Conservation (phyloP, 2,797 vertebrate species). For the Choloepus didactylus region DNA sequence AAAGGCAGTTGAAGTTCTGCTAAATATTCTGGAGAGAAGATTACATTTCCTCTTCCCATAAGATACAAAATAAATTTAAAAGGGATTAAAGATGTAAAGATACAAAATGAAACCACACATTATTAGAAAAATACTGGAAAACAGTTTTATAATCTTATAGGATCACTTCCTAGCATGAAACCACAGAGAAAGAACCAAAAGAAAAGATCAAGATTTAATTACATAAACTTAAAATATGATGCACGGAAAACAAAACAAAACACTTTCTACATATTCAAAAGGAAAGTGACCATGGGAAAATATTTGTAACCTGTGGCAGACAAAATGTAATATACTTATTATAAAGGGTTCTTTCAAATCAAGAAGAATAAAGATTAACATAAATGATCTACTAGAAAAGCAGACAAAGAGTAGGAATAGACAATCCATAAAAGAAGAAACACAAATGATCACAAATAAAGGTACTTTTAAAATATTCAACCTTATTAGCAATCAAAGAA, state of each 20-base stretch:
- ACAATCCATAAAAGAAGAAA: not conserved
- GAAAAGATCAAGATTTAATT: not conserved
- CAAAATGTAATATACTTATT: not conserved
- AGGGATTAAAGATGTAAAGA: constrained; percentile 11
- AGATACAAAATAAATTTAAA: constrained; percentile 59
- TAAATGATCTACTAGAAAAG: not conserved
- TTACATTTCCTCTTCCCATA: constrained; percentile 15
- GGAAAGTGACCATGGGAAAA: not conserved
- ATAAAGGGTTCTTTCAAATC: not conserved
- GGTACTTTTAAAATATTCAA: not conserved
- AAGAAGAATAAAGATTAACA: constrained; percentile 8
- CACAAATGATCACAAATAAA: not conserved
- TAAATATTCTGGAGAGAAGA: not conserved
- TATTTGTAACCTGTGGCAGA: not conserved
- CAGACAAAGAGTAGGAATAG: not conserved
- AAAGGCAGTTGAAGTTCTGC: not conserved
- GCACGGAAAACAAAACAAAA: constrained; percentile 8
- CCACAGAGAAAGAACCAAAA: not conserved
- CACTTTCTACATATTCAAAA: constrained; percentile 23
- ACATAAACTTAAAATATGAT: constrained; percentile 3
- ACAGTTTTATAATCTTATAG: constrained; percentile 7
- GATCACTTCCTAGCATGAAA: constrained; percentile 35
- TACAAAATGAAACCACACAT: not conserved
- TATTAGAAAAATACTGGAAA: not conserved
- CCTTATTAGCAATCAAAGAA: not conserved